Percentiles rank a stretch among this genome's conserved stretches.
Conservation (phyloP, 53 echinoderm and acorn worm genomes). For the Zoroaster sp. region DNA sequence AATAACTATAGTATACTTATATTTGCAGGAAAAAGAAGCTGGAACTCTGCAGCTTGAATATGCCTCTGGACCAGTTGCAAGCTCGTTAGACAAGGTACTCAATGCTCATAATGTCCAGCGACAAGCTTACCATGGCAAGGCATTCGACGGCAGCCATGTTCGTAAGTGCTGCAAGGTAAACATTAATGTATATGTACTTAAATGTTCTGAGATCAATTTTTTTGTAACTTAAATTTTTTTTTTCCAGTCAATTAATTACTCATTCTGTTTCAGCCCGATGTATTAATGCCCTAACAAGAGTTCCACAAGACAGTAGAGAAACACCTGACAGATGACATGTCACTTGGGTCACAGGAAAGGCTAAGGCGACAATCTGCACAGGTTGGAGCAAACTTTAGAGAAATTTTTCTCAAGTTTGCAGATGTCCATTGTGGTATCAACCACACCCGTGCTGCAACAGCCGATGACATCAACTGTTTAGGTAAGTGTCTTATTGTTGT, state of each 20-base stretch:
- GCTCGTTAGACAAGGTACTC: background rate
- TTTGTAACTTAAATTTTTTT: background rate
- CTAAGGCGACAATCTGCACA: background rate
- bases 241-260: too few species aligned
- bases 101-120: background rate
- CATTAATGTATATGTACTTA: background rate
- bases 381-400: background rate
- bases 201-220: background rate
- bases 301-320: background rate
- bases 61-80: conserved; percentile 7
- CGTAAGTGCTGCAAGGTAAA: conserved; percentile 52
- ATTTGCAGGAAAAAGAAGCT: background rate
- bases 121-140: conserved; percentile 28
- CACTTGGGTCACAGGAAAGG: background rate
- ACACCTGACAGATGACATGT: background rate
- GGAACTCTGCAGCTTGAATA: background rate
- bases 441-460: too few species aligned
- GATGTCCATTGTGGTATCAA: conserved; percentile 10
- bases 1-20: too few species aligned
- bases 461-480: too few species aligned
- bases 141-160: conserved; percentile 46
- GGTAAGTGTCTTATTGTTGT: too few species aligned
- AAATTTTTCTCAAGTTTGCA: conserved; percentile 12
- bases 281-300: too few species aligned
- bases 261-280: too few species aligned